Percentiles rank a stretch among this genome's conserved stretches.
phyloP scores from a whole-genome alignment of 2,888 invertebrate species.

The Azorinus chamasolen region DNA sequence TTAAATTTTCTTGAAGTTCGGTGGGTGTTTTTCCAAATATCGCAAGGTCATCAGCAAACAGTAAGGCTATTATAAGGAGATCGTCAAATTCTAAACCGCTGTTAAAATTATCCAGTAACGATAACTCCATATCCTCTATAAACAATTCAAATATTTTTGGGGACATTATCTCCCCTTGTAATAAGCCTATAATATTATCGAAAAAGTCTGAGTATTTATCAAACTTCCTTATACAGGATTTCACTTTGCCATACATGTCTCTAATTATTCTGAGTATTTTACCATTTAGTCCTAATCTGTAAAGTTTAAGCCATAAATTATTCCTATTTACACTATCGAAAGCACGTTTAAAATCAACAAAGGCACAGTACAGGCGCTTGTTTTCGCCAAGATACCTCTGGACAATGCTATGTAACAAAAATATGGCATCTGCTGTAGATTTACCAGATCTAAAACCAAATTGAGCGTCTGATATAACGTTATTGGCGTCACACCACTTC shows the following conservation, averaged over 20 bases:
- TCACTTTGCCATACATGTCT: constrained; percentile 27
- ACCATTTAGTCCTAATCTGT: constrained; percentile 16
- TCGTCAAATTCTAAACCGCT: no score
- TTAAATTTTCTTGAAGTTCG: no score
- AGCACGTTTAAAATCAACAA: constrained; percentile 14
- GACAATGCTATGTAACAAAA: background rate
- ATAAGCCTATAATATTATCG: no score
- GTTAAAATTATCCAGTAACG: no score
- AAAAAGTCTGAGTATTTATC: no score
- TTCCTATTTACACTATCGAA: constrained; percentile 23
- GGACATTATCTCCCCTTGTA: no score
- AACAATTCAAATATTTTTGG: no score
- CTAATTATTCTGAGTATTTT: constrained; percentile 21
- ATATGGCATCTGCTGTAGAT: constrained; percentile 14
- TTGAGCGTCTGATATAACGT: constrained; percentile 12
- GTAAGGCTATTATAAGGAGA: no score
- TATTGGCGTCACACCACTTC: constrained; percentile 16
- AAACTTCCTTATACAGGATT: no score
- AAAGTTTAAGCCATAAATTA: constrained; percentile 22
- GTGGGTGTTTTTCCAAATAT: no score
- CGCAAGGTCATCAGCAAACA: no score
- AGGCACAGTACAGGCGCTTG: constrained; percentile 6
- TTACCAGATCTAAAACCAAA: constrained; percentile 11
- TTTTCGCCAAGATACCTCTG: background rate
- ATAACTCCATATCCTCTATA: no score